Conservation (phyloP, 1,140 invertebrate genomes). For the Helicoverpa zea region DNA sequence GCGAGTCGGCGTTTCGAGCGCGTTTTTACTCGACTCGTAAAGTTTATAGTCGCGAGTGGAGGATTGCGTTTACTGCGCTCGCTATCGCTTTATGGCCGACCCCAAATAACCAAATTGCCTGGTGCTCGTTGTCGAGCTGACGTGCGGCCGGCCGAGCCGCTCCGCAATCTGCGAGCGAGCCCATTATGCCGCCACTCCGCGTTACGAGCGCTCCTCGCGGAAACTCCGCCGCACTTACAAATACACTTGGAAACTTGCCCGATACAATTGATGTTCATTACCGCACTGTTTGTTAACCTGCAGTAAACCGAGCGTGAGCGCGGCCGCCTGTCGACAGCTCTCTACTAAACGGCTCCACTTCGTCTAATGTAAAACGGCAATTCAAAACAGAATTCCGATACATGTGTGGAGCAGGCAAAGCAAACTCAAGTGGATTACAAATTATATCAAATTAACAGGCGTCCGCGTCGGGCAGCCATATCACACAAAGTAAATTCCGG, state of each 20-base stretch:
- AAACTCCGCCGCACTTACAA: constrained; percentile 55
- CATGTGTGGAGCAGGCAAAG: background rate
- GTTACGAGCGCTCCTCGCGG: constrained; percentile 59
- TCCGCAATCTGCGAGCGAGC: constrained; percentile 51
- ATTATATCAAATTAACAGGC: constrained; percentile 62
- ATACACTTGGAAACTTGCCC: constrained; percentile 67
- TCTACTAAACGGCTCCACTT: constrained; percentile 32
- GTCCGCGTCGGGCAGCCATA: constrained; percentile 60
- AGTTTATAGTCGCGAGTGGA: constrained; percentile 86
- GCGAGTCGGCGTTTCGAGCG: constrained; percentile 83
- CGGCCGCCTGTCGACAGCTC: constrained; percentile 13
- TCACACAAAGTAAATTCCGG: constrained; percentile 73
- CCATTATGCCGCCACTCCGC: constrained; percentile 59
- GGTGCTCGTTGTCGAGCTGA: constrained; percentile 71
- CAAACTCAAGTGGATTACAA: constrained; percentile 54
- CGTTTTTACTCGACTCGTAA: constrained; percentile 87
- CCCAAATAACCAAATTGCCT: constrained; percentile 84
- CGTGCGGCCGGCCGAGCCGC: constrained; percentile 57
- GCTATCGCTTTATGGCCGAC: constrained; percentile 84
- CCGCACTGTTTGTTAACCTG: constrained; percentile 56
- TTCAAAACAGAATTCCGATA: constrained; percentile 43
- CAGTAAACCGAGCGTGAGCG: constrained; percentile 38
- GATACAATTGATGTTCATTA: constrained; percentile 63
- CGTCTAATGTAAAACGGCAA: constrained; percentile 37
- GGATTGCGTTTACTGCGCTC: constrained; percentile 84